A percentile compares a stretch with the other conserved stretches of the same genome.
phyloP scores from a whole-genome alignment of 2,888 invertebrate species.

The Lomographa bimaculata region DNA sequence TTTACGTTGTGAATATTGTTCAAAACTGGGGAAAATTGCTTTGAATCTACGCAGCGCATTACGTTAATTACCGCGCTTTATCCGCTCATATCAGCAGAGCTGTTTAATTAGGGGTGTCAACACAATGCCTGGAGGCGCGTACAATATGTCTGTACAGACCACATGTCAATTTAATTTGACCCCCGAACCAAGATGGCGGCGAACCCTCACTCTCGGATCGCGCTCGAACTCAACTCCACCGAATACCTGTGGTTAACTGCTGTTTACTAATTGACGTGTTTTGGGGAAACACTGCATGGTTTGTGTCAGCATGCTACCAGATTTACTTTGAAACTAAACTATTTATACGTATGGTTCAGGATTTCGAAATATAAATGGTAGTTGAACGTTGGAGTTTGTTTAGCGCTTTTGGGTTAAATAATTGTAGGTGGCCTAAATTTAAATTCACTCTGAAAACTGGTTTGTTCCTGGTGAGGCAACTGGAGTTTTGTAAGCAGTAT shows the following conservation, averaged over 20 bases:
- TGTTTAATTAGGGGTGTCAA: conserved; percentile 80
- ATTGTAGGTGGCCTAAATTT: too few species aligned
- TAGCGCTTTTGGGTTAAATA: too few species aligned
- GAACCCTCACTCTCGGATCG: conserved; percentile 48
- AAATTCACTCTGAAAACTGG: too few species aligned
- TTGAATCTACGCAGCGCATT: conserved; percentile 61
- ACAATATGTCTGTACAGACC: conserved; percentile 77
- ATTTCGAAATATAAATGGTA: conserved; percentile 9
- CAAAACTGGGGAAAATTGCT: conserved; percentile 48
- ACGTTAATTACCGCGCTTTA: conserved; percentile 73
- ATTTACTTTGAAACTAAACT: conserved; percentile 45
- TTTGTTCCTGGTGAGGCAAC: too few species aligned
- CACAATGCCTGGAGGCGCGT: conserved; percentile 67
- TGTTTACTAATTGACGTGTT: conserved; percentile 75
- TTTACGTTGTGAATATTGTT: conserved; percentile 49
- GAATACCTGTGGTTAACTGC: conserved; percentile 69
- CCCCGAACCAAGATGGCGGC: conserved; percentile 77
- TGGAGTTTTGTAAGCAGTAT: too few species aligned
- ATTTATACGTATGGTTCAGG: conserved; percentile 23
- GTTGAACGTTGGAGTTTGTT: too few species aligned
- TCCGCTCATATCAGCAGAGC: conserved; percentile 66
- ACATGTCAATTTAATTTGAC: conserved; percentile 82
- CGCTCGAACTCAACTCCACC: conserved; percentile 52
- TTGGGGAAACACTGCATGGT: conserved; percentile 64
- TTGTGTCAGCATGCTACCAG: conserved; percentile 51